Conservation (phyloP, 2,797 vertebrate species). For the Choloepus didactylus region DNA sequence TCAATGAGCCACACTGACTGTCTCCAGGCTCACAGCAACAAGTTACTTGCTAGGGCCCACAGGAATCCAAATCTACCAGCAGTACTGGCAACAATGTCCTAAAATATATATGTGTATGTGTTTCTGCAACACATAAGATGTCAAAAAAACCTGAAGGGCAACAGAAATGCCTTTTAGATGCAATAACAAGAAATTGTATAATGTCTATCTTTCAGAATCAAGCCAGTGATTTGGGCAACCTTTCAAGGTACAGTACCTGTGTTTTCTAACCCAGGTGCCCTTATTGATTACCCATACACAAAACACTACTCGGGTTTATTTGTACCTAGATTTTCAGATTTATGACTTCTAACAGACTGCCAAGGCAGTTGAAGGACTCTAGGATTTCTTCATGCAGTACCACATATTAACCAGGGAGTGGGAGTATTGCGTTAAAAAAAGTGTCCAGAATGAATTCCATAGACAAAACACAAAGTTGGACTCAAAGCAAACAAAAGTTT, state of each 20-base stretch:
- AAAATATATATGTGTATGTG: background rate
- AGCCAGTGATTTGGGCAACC: background rate
- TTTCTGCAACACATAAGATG: background rate
- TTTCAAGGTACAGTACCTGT: background rate
- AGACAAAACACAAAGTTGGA: constrained; percentile 55
- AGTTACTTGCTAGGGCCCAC: background rate
- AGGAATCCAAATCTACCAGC: background rate
- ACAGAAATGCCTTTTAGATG: background rate
- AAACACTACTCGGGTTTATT: background rate
- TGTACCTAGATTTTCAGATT: background rate
- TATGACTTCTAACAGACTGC: background rate
- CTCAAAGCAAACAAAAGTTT: background rate
- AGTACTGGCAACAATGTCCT: background rate
- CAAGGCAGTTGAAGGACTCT: background rate
- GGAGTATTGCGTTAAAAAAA: constrained; percentile 92
- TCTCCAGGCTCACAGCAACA: background rate
- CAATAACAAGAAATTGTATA: background rate
- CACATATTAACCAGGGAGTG: constrained; percentile 88
- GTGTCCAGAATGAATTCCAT: background rate
- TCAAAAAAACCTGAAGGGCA: background rate
- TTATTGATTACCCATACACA: background rate
- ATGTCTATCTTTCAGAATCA: constrained; percentile 19
- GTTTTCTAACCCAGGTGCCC: background rate
- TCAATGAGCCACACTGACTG: background rate
- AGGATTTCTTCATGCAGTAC: constrained; percentile 77